Evolutionary conservation across 2,888 invertebrate species (phyloP).

Genomic region (Volucella inanis): DNA sequence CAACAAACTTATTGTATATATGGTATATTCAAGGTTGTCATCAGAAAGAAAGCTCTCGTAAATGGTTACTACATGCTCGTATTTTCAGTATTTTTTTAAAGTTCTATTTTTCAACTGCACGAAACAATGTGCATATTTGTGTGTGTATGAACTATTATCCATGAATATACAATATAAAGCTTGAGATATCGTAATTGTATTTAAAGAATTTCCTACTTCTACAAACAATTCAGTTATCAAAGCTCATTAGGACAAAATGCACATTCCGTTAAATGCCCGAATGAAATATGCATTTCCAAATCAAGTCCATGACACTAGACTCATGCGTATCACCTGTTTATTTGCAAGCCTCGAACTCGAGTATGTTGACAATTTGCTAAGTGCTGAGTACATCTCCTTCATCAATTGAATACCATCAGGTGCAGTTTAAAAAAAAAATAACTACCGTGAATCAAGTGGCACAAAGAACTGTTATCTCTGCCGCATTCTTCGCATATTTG

Average conservation of each 20-base stretch:
- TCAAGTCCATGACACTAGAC: slow-evolving; percentile 35
- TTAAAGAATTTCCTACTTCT: slow-evolving; percentile 23
- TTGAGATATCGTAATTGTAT: slow-evolving; percentile 22
- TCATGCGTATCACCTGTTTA: slow-evolving; percentile 16
- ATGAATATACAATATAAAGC: too few relatives aligned
- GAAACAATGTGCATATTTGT: too few relatives aligned
- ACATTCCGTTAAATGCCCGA: slow-evolving; percentile 38
- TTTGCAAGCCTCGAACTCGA: slow-evolving; percentile 36
- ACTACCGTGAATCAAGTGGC: slow-evolving; percentile 53
- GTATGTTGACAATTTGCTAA: slow-evolving; percentile 60
- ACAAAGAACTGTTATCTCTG: slow-evolving; percentile 69
- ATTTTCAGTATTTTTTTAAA: too few relatives aligned
- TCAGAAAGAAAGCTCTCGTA: too few relatives aligned
- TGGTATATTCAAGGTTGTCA: too few relatives aligned
- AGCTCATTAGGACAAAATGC: slow-evolving; percentile 30
- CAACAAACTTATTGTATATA: too few relatives aligned
- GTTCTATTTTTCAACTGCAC: too few relatives aligned
- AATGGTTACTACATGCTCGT: too few relatives aligned
- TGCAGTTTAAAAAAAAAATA: slow-evolving; percentile 1
- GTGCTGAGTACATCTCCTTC: slow-evolving; percentile 46
- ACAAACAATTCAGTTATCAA: slow-evolving; percentile 44
- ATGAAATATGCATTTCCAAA: slow-evolving; percentile 46
- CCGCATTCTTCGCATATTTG: slow-evolving; percentile 73
- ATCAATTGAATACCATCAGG: slow-evolving; percentile 36
- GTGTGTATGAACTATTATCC: too few relatives aligned